Conservation (phyloP, 2,113 vertebrate species). For the Chaetodon auriga region DNA sequence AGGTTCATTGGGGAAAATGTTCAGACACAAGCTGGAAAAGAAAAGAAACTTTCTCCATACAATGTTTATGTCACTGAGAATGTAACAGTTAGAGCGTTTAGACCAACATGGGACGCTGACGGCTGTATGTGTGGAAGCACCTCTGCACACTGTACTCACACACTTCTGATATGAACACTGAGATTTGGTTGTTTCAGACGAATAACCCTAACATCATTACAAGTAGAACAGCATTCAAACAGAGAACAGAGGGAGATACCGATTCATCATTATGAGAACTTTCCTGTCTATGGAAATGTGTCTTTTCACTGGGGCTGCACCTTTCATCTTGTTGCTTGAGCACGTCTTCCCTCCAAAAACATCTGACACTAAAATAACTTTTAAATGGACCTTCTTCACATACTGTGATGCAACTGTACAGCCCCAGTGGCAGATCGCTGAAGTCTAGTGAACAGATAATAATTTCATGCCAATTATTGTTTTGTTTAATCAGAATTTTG, state of each 20-base stretch:
- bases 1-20: constrained; percentile 7
- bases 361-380: neutral
- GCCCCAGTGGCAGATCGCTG: neutral
- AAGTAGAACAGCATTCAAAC: neutral
- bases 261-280: neutral
- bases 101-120: neutral
- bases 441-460: no score
- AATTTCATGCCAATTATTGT: no score
- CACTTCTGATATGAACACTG: neutral
- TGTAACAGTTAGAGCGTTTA: constrained; percentile 18
- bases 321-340: neutral
- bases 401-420: neutral
- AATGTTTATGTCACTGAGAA: constrained; percentile 1
- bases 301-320: neutral
- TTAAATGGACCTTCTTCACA: neutral
- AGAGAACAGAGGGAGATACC: neutral
- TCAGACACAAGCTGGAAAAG: neutral
- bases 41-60: neutral
- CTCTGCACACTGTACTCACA: neutral
- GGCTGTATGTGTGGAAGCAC: neutral
- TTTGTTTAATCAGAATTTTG: no score
- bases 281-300: neutral
- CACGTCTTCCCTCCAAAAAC: no score
- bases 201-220: neutral
- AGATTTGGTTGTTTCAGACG: neutral